phyloP scores from a whole-genome alignment of 1,140 invertebrate species.

The Drosophila kurseongensis region DNA sequence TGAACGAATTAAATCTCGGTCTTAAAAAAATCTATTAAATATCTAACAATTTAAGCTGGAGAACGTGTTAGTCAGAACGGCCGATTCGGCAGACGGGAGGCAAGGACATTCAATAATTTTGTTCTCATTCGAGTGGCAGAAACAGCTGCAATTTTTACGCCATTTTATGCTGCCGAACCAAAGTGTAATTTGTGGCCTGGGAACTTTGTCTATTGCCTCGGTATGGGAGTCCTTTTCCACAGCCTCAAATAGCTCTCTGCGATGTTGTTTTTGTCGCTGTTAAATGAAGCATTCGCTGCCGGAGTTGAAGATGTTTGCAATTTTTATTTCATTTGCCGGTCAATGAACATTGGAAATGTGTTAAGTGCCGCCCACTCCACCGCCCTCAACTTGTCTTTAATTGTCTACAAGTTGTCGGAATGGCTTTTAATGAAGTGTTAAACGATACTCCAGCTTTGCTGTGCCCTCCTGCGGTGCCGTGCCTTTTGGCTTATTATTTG shows the following conservation, averaged over 20 bases:
- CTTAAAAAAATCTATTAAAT: too few relatives aligned
- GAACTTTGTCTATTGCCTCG: conserved; percentile 77
- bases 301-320: conserved; percentile 78
- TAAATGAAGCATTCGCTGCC: conserved; percentile 75
- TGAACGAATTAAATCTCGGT: too few relatives aligned
- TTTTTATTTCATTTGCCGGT: conserved; percentile 81
- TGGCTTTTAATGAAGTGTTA: conserved; percentile 80
- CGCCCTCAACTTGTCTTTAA: conserved; percentile 56
- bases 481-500: conserved; percentile 28
- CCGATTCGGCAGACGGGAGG: conserved; percentile 7
- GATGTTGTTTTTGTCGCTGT: conserved; percentile 51
- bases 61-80: neutral
- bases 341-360: conserved; percentile 81
- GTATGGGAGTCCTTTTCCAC: conserved; percentile 28
- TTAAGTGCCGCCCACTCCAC: conserved; percentile 55
- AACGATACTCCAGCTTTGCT: conserved; percentile 36
- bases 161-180: conserved; percentile 75
- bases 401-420: conserved; percentile 75
- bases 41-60: too few relatives aligned
- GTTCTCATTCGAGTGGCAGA: conserved; percentile 54
- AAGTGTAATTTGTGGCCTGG: conserved; percentile 77
- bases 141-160: conserved; percentile 81
- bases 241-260: conserved; percentile 3
- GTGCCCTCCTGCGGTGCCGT: neutral
- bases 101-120: conserved; percentile 75